A percentile compares a stretch with the other conserved stretches of the same genome.
Conservation (phyloP, 2,888 invertebrate genomes). For the Oeneis ivallda region DNA sequence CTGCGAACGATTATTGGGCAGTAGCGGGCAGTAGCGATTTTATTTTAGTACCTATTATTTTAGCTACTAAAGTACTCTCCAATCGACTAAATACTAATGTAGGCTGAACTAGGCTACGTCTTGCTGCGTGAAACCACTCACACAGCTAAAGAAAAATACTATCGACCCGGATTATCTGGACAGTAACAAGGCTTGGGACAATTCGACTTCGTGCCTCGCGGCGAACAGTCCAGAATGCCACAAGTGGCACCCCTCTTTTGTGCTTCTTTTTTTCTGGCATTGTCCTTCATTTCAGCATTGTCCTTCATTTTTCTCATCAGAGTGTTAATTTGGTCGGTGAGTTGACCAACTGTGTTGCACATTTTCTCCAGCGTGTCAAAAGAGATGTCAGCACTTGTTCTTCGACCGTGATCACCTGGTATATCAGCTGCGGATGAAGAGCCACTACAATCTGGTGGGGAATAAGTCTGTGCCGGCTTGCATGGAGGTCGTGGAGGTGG, state of each 20-base stretch:
- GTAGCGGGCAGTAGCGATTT: too few relatives aligned
- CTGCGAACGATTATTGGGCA: too few relatives aligned
- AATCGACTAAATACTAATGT: too few relatives aligned
- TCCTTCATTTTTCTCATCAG: constrained; percentile 48
- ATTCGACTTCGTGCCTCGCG: constrained; percentile 41
- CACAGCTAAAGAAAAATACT: not conserved
- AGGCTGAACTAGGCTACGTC: too few relatives aligned
- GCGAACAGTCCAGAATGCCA: constrained; percentile 30
- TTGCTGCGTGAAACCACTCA: too few relatives aligned
- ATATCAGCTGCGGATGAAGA: constrained; percentile 37
- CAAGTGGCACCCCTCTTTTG: constrained; percentile 38
- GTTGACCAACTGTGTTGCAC: constrained; percentile 51
- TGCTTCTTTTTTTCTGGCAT: too few relatives aligned
- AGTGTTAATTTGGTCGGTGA: constrained; percentile 50
- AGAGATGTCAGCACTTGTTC: constrained; percentile 42
- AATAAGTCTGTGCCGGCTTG: constrained; percentile 21
- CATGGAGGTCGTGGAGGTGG: constrained; percentile 26
- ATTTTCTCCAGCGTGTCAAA: constrained; percentile 48
- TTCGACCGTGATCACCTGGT: constrained; percentile 44
- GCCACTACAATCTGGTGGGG: constrained; percentile 29
- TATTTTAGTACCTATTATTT: too few relatives aligned
- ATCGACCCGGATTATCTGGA: constrained; percentile 50
- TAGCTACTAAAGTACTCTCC: too few relatives aligned
- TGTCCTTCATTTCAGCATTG: constrained; percentile 49
- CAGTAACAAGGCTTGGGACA: constrained; percentile 59